A percentile compares a stretch with the other conserved stretches of the same genome.
Evolutionary conservation across 2,113 vertebrate genomes (phyloP).

Genomic region (Dromaius novaehollandiae): DNA sequence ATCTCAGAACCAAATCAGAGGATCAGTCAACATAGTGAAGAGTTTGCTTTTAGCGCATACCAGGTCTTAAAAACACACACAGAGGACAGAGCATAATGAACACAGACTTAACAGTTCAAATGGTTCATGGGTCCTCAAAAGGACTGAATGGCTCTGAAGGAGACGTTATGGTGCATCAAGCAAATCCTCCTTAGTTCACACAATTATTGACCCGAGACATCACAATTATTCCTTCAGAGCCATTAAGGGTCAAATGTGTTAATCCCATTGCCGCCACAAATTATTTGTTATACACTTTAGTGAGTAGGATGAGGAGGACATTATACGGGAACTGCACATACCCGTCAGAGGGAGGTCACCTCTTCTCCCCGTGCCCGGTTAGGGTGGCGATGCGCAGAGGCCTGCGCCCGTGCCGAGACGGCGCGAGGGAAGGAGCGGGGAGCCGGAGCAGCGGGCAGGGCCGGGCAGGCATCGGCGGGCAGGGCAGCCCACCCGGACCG

Average conservation of each 20-base stretch:
- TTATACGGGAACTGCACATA: not conserved
- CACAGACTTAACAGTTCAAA: slow-evolving; percentile 36
- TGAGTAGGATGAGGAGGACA: slow-evolving; percentile 14
- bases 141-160: slow-evolving; percentile 33
- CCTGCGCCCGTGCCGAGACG: not conserved
- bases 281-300: slow-evolving; percentile 63
- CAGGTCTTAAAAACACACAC: not conserved
- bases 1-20: not conserved
- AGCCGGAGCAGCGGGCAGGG: not conserved
- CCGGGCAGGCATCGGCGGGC: not conserved
- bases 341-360: not conserved
- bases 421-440: not conserved
- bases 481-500: accelerated
- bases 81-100: slow-evolving; percentile 17
- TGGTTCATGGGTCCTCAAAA: slow-evolving; percentile 37
- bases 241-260: slow-evolving; percentile 61
- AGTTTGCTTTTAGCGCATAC: not conserved
- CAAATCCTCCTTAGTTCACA: slow-evolving; percentile 59
- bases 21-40: not conserved
- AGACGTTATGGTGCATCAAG: slow-evolving; percentile 35
- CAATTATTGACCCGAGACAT: slow-evolving; percentile 62
- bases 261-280: slow-evolving; percentile 59
- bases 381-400: not conserved
- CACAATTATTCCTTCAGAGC: slow-evolving; percentile 52
- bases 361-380: not conserved